Conservation (phyloP, 2,888 invertebrate genomes). For the Chelonus formosanus region DNA sequence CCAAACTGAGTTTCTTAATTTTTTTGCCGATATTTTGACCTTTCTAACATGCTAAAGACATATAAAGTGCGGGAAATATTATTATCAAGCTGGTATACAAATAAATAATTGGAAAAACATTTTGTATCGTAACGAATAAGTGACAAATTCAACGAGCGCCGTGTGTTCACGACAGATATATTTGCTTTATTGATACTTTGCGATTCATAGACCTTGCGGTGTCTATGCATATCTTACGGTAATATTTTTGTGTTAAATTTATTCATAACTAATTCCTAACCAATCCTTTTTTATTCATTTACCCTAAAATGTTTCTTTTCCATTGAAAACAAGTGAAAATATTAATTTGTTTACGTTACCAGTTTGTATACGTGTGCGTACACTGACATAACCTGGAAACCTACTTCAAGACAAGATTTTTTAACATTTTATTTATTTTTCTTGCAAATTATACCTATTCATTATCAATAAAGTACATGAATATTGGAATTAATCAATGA, state of each 20-base stretch:
- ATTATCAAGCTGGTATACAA: slow-evolving; percentile 28
- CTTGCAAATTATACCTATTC: not conserved
- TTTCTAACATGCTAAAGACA: slow-evolving; percentile 35
- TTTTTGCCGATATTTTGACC: slow-evolving; percentile 34
- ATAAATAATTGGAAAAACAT: slow-evolving; percentile 31
- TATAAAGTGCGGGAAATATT: slow-evolving; percentile 26
- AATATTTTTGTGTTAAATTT: slow-evolving; percentile 36
- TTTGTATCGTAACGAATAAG: slow-evolving; percentile 16
- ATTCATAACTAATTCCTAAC: not conserved
- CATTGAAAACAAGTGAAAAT: slow-evolving; percentile 11
- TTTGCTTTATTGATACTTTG: slow-evolving; percentile 62
- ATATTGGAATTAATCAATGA: not conserved
- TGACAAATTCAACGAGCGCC: slow-evolving; percentile 47
- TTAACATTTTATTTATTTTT: slow-evolving; percentile 13
- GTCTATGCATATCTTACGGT: slow-evolving; percentile 63
- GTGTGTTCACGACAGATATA: slow-evolving; percentile 51
- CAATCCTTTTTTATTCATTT: not conserved
- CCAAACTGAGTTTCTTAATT: slow-evolving; percentile 33
- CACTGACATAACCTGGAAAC: slow-evolving; percentile 40
- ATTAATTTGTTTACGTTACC: slow-evolving; percentile 40
- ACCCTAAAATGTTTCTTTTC: not conserved
- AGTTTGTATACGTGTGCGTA: slow-evolving; percentile 36
- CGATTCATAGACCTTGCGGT: slow-evolving; percentile 59
- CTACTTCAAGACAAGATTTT: slow-evolving; percentile 19
- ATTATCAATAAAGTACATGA: not conserved